A percentile compares a stretch with the other conserved stretches of the same genome.
Conservation (phyloP, 2,797 vertebrate genomes). For the Heteromormyrus szaboi region DNA sequence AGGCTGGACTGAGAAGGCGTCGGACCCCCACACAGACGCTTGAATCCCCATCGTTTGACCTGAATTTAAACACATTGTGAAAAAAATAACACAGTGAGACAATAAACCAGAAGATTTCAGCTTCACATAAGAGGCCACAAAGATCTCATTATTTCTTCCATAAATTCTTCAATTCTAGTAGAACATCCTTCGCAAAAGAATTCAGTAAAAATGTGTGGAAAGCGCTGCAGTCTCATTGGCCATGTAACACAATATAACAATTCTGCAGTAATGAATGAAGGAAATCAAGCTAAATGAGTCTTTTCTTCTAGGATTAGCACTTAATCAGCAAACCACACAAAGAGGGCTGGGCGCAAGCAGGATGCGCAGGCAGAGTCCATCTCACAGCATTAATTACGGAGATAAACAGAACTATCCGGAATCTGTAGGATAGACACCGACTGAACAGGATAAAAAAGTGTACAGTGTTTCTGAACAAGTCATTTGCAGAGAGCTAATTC, state of each 20-base stretch:
- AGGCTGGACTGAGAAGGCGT: not conserved
- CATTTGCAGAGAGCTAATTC: not conserved
- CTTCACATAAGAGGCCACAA: not conserved
- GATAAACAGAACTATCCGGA: conserved; percentile 12
- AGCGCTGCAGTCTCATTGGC: not conserved
- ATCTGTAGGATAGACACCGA: not conserved
- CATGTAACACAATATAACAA: not conserved
- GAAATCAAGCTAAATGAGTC: conserved; percentile 1
- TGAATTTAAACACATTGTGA: not conserved
- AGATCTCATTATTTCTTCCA: not conserved
- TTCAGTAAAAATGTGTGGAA: not conserved
- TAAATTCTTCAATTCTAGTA: not conserved
- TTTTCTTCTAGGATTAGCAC: conserved; percentile 8
- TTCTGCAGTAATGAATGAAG: not conserved
- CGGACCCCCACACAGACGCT: not conserved
- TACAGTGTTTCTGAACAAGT: conserved; percentile 4
- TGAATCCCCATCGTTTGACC: not conserved
- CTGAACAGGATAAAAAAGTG: not conserved
- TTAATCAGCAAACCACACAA: conserved; percentile 5
- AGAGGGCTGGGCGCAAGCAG: not conserved
- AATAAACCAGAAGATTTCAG: not conserved
- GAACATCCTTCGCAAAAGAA: not conserved
- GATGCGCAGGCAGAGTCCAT: not conserved
- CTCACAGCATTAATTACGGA: not conserved
- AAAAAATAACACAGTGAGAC: not conserved